Percentiles rank a stretch among this genome's conserved stretches.
phyloP scores from a whole-genome alignment of 2,113 vertebrate genomes.

The Oxygymnocypris stewartii region DNA sequence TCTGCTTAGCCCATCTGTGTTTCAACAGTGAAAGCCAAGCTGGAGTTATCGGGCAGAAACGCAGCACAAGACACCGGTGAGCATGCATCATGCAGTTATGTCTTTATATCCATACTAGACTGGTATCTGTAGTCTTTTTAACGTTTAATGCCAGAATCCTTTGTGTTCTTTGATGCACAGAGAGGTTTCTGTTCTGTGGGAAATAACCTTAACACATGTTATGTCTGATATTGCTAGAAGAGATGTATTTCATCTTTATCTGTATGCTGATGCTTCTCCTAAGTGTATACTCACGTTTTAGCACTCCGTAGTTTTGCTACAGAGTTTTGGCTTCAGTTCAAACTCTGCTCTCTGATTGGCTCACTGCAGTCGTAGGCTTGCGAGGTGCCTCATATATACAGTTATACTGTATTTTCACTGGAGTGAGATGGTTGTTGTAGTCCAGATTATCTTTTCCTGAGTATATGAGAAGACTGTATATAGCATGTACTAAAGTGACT shows the following conservation, averaged over 20 bases:
- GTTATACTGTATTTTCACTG: not conserved
- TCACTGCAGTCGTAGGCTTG: conserved; percentile 20
- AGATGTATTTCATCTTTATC: not conserved
- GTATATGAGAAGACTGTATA: not conserved
- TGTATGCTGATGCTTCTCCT: not conserved
- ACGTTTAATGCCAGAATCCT: not conserved
- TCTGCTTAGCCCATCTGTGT: conserved; percentile 43
- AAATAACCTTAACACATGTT: conserved; percentile 7
- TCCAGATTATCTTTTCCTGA: not conserved
- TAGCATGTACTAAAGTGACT: not conserved
- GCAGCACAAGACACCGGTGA: conserved; percentile 55
- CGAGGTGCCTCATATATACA: not conserved
- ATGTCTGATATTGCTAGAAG: not conserved
- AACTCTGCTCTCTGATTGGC: conserved; percentile 25
- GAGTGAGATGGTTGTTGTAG: not conserved
- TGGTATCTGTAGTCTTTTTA: conserved; percentile 3
- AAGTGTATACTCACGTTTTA: not conserved
- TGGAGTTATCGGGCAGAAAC: conserved; percentile 46
- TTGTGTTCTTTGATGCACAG: not conserved
- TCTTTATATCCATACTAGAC: not conserved
- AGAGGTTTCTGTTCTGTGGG: not conserved
- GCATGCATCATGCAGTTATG: conserved; percentile 43
- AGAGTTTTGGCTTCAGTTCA: conserved; percentile 33
- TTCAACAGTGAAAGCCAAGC: conserved; percentile 39
- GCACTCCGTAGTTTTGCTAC: not conserved